Percentiles rank a stretch among this genome's conserved stretches.
Conservation (phyloP, 64 coral and sea anemone genomes). For the Montipora foliosa region DNA sequence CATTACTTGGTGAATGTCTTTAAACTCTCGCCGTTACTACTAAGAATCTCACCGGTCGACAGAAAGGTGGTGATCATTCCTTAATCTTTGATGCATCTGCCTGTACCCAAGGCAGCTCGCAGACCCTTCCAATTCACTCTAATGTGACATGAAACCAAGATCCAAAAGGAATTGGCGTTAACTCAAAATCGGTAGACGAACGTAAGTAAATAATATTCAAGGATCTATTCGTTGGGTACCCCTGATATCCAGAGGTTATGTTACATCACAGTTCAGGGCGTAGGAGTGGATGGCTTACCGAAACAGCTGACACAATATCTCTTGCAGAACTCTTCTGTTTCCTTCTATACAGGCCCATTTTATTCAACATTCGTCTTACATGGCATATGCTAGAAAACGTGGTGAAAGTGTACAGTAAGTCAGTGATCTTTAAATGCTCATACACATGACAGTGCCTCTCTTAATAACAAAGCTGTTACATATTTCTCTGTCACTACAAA, state of each 20-base stretch:
- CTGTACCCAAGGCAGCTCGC: conserved; percentile 64
- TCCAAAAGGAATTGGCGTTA: not conserved
- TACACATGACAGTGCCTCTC: no score
- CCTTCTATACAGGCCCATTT: not conserved
- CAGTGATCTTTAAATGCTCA: no score
- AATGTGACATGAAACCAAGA: conserved; percentile 2
- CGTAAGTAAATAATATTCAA: not conserved
- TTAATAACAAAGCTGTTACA: no score
- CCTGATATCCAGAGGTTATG: no score
- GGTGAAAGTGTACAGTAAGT: no score
- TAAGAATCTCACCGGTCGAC: conserved; percentile 44
- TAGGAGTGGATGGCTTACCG: conserved; percentile 10
- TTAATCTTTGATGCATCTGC: conserved; percentile 70
- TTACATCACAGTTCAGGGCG: no score
- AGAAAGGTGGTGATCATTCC: conserved; percentile 61
- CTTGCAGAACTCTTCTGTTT: conserved; percentile 26
- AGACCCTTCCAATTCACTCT: conserved; percentile 40
- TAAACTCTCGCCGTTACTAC: no score
- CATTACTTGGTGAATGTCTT: not conserved
- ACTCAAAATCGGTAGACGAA: not conserved
- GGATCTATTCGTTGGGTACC: no score
- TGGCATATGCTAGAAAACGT: conserved; percentile 7
- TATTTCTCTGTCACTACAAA: no score
- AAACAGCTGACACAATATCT: conserved; percentile 53
- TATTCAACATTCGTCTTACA: conserved; percentile 36